These are phyloP conservation scores for Lithophane leautieri DNA, from an alignment of 2,888 invertebrate genomes.

Conservation along the genomic window DNA sequence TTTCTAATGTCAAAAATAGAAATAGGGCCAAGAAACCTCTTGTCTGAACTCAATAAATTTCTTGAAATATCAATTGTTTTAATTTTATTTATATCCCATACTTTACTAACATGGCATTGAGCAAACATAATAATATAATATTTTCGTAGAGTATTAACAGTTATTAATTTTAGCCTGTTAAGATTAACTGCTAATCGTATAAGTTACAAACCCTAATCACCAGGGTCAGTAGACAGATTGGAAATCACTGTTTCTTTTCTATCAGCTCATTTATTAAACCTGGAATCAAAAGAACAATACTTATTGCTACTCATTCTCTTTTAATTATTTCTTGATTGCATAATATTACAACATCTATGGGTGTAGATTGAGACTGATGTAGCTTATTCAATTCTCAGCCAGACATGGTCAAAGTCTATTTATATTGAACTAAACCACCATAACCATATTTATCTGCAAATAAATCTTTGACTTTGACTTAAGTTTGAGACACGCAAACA, in stretches of 20 bases:
- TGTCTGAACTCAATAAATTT: conserved; percentile 57
- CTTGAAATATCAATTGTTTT: conserved; percentile 19
- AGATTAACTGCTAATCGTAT: neutral
- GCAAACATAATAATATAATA: neutral
- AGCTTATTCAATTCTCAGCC: neutral
- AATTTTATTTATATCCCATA: conserved; percentile 23
- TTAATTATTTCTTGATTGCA: neutral
- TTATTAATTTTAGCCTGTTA: neutral
- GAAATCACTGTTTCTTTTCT: neutral
- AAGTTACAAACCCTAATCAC: neutral
- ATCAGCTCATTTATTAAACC: neutral
- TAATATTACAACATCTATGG: neutral
- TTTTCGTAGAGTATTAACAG: no score
- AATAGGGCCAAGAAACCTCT: conserved; percentile 93
- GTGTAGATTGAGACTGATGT: no score
- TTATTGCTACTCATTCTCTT: neutral
- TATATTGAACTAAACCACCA: neutral
- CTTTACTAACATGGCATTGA: neutral
- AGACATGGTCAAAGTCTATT: neutral
- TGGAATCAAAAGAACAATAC: neutral
- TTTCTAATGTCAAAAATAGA: conserved; percentile 96
- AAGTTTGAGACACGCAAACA: neutral
- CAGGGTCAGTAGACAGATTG: neutral
- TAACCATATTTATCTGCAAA: no score
- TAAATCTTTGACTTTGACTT: no score